A percentile compares a stretch with the other conserved stretches of the same genome.
phyloP scores from a whole-genome alignment of 2,888 invertebrate genomes.

The Drosophila ustulata region DNA sequence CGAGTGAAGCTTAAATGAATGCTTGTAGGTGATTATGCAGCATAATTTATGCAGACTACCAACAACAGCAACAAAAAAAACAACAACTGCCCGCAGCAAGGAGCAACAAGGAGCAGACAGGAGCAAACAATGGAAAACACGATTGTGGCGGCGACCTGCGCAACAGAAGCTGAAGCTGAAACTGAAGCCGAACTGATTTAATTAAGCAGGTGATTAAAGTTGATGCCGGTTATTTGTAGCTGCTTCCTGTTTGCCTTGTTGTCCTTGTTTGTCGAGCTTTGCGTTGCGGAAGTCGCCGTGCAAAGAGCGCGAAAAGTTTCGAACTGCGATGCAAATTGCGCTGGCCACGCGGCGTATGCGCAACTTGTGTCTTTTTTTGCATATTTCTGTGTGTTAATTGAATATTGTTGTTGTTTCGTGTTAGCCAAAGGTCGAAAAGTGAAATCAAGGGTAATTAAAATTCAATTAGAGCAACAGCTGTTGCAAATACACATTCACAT shows the following conservation, averaged over 20 bases:
- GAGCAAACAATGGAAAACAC: slow-evolving; percentile 51
- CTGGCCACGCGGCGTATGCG: slow-evolving; percentile 46
- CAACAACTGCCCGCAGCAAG: slow-evolving; percentile 19
- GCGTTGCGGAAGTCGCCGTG: slow-evolving; percentile 55
- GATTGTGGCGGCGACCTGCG: slow-evolving; percentile 42
- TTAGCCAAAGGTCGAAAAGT: slow-evolving; percentile 52
- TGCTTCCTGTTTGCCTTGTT: slow-evolving; percentile 20
- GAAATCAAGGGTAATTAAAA: slow-evolving; percentile 63
- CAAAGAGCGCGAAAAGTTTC: slow-evolving; percentile 71
- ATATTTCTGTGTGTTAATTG: slow-evolving; percentile 56
- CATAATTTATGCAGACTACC: slow-evolving; percentile 72
- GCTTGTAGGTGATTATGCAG: slow-evolving; percentile 77
- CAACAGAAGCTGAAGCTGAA: slow-evolving; percentile 67
- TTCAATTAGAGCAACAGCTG: slow-evolving; percentile 60
- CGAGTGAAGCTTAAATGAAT: slow-evolving; percentile 67
- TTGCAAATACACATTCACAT: slow-evolving; percentile 1
- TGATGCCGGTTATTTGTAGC: slow-evolving; percentile 81
- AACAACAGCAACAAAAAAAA: slow-evolving; percentile 13
- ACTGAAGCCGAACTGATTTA: slow-evolving; percentile 81
- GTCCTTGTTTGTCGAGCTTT: slow-evolving; percentile 17
- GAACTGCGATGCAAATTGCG: slow-evolving; percentile 55
- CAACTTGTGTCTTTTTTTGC: slow-evolving; percentile 49
- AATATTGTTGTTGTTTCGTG: slow-evolving; percentile 34
- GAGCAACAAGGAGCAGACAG: slow-evolving; percentile 5
- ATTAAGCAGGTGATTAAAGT: slow-evolving; percentile 83